These are phyloP conservation scores for Amphiura filiformis DNA, from an alignment of 35 echinoderm and acorn worm genomes.

Conservation along the genomic window DNA sequence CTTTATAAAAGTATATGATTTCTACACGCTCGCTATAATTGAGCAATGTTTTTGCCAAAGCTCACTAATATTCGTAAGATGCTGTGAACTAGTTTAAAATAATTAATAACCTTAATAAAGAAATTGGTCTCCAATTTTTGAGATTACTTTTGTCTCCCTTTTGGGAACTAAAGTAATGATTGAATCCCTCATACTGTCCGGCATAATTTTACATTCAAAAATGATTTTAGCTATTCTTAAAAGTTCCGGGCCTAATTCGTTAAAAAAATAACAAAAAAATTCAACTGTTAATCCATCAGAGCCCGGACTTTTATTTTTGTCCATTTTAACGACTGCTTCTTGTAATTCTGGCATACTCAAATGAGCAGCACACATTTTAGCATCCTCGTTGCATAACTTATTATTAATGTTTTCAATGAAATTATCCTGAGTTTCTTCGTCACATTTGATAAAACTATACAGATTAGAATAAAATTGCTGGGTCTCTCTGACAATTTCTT, in stretches of 20 bases:
- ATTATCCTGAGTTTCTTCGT: neutral
- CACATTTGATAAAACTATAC: neutral
- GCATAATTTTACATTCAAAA: neutral
- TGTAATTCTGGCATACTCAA: neutral
- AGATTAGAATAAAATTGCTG: neutral
- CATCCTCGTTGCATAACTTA: neutral
- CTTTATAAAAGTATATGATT: too few species aligned
- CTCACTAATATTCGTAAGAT: too few species aligned
- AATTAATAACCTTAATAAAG: neutral
- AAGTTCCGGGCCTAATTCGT: neutral
- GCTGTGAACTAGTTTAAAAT: too few species aligned
- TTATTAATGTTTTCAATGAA: neutral
- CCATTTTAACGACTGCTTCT: neutral
- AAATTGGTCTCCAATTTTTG: neutral
- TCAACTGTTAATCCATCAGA: neutral
- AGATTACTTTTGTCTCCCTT: neutral
- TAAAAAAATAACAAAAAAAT: neutral
- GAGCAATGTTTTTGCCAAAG: too few species aligned
- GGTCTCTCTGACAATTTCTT: neutral
- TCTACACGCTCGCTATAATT: too few species aligned
- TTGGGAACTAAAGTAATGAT: neutral
- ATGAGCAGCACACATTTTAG: neutral
- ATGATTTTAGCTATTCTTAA: neutral
- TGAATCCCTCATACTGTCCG: neutral
- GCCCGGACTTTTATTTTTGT: neutral